These are phyloP conservation scores for Zoanthus sociatus DNA, from an alignment of 92 coral and sea anemone genomes.

Conservation along the genomic window DNA sequence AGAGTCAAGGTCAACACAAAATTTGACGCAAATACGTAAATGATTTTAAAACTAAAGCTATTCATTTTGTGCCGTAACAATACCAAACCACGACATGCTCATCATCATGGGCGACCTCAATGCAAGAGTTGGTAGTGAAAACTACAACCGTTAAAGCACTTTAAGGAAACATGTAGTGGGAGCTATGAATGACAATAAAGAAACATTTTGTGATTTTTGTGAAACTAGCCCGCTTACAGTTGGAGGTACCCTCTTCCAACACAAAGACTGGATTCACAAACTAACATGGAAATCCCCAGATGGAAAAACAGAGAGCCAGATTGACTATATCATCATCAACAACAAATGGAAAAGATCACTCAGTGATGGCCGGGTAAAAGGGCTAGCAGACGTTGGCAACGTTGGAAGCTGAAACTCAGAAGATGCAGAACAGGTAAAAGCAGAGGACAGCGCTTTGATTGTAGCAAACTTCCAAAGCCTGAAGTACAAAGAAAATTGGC, in stretches of 20 bases:
- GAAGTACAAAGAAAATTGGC: too few relatives aligned
- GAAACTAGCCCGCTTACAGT: slow-evolving; percentile 32
- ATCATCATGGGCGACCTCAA: not conserved
- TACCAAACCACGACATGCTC: slow-evolving; percentile 14
- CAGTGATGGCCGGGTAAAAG: slow-evolving; percentile 45
- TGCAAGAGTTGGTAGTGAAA: slow-evolving; percentile 27
- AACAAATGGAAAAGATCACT: slow-evolving; percentile 43
- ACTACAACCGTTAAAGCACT: slow-evolving; percentile 14
- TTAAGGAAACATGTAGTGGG: slow-evolving; percentile 34
- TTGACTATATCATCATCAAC: slow-evolving; percentile 51
- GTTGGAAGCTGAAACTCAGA: too few relatives aligned
- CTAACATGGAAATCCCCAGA: slow-evolving; percentile 52
- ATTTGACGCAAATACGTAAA: too few relatives aligned
- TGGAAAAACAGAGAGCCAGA: slow-evolving; percentile 42
- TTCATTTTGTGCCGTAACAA: slow-evolving; percentile 2
- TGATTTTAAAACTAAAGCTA: too few relatives aligned
- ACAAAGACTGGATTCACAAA: slow-evolving; percentile 43
- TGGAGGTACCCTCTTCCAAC: slow-evolving; percentile 51
- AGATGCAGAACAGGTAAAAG: too few relatives aligned
- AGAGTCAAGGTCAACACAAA: too few relatives aligned
- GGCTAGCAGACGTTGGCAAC: too few relatives aligned
- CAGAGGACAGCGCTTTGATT: too few relatives aligned
- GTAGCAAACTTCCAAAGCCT: too few relatives aligned
- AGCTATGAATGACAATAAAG: slow-evolving; percentile 28
- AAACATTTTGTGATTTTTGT: slow-evolving; percentile 40